These are phyloP conservation scores for Drosophila pallidifrons DNA, from an alignment of 1,140 invertebrate species.

Conservation along the genomic window DNA sequence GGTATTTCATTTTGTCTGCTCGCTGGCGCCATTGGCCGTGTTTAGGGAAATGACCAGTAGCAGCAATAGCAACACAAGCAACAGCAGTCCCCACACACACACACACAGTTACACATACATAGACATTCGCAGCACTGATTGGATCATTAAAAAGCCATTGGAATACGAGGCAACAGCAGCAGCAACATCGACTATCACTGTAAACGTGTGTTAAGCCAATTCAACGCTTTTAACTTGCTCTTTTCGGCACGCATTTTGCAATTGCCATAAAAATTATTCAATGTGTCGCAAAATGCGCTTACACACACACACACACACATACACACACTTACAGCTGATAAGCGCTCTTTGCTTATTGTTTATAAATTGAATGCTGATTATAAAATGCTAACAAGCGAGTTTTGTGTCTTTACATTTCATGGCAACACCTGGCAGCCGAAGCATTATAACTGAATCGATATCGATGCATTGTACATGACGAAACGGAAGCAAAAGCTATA, in stretches of 20 bases:
- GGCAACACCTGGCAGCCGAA: constrained; percentile 12
- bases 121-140: neutral
- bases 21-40: constrained; percentile 62
- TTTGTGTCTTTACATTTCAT: constrained; percentile 12
- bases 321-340: neutral
- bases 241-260: constrained; percentile 78
- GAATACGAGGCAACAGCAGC: neutral
- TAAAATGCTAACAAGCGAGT: constrained; percentile 37
- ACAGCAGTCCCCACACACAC: neutral
- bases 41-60: constrained; percentile 61
- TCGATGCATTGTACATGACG: too few species aligned
- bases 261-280: constrained; percentile 72
- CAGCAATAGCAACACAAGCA: constrained; percentile 14
- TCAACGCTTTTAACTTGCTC: constrained; percentile 36
- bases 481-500: constrained; percentile 38
- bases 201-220: constrained; percentile 51
- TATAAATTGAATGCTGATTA: constrained; percentile 34
- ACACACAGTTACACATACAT: neutral
- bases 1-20: constrained; percentile 75
- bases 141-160: constrained; percentile 48
- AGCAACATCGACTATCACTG: constrained; percentile 22
- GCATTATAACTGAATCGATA: constrained; percentile 15
- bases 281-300: constrained; percentile 61
- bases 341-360: constrained; percentile 24
- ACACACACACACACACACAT: constrained; percentile 22